Base-by-base conservation (phyloP, 2,797 vertebrate genomes). In the Cynodonichthys magdalenae region DNA sequence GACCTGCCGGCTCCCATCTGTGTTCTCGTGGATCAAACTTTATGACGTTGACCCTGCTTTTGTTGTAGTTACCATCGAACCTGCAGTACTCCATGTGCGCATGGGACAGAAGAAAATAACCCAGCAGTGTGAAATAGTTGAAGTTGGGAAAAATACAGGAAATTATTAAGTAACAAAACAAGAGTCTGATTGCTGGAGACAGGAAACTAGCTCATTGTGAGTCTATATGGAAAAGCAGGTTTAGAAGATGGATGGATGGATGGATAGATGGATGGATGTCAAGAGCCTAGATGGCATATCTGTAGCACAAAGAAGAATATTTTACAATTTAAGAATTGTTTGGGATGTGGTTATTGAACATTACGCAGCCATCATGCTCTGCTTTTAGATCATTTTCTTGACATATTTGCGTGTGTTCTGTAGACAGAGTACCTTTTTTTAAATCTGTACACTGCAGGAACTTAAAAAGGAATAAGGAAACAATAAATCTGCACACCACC, bases 291-390 rank as follows among this genome's bases (percentile, higher is more conserved):
- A 24, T 24, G 24, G 24, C 24, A 24, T 31, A 31, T 31, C 29
- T 8, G 8, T 53, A 55, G 66, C 63, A 60, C 14, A 71, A 69
- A 68, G 48, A 39, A 74, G 55, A 54, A 55, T 52, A 68, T 55
- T 53, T 39, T 77, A 45, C 75, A 71, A 78, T 91, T 86, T 54
- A 61, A 24, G 42, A 52, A 71, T 68, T 74, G 70, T 72, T 67
- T 70, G 56, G 56, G 65, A 67, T 52, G 55, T 69, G 54, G 63
- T 50, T 55, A 60, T 70, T 74, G 55, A 66, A 71, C 71, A 73
- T 79, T 53, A 65, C 54, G 58, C 58, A 55, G 60, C 54, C 4
- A 54, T 68, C 14, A 62, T 73, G 77, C 79, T 79, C 61, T 63
- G 55, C 20, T 72, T 49, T 63, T 54, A 68, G 47, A 44, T 75